phyloP scores from a whole-genome alignment of 2,888 invertebrate genomes.

The Cinara cedri region DNA sequence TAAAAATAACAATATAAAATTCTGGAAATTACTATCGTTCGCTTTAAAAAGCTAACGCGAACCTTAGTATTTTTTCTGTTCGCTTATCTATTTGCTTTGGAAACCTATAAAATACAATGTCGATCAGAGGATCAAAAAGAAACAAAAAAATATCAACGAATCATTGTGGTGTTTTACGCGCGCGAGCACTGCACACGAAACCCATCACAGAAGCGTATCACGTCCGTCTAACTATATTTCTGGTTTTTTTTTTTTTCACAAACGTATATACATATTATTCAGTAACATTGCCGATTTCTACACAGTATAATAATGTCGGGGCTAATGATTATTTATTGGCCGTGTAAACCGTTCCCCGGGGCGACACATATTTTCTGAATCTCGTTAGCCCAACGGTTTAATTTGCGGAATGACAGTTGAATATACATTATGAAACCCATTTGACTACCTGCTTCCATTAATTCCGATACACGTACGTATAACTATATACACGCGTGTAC shows the following conservation, averaged over 20 bases:
- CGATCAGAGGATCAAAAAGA: too few species aligned
- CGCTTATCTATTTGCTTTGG: too few species aligned
- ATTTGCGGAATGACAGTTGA: slow-evolving; percentile 52
- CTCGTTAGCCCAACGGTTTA: slow-evolving; percentile 53
- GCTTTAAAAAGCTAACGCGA: too few species aligned
- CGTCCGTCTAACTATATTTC: slow-evolving; percentile 21
- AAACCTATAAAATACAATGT: too few species aligned
- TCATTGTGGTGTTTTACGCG: too few species aligned
- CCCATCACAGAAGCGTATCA: slow-evolving; percentile 40
- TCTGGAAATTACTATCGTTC: too few species aligned
- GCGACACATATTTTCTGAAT: slow-evolving; percentile 50
- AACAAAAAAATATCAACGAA: too few species aligned
- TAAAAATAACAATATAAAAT: too few species aligned
- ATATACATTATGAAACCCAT: slow-evolving; percentile 50
- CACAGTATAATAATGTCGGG: slow-evolving; percentile 27
- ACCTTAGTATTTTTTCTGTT: too few species aligned
- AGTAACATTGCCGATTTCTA: slow-evolving; percentile 53
- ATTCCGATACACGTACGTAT: slow-evolving; percentile 32
- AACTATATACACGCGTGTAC: not conserved
- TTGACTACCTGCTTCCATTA: slow-evolving; percentile 32
- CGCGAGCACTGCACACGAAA: not conserved
- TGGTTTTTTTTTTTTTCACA: slow-evolving; percentile 24
- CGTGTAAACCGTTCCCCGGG: slow-evolving; percentile 49
- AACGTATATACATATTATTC: slow-evolving; percentile 16
- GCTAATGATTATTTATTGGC: slow-evolving; percentile 54